Base-by-base conservation (phyloP, 2,113 vertebrate genomes). In the Hypomesus transpacificus region DNA sequence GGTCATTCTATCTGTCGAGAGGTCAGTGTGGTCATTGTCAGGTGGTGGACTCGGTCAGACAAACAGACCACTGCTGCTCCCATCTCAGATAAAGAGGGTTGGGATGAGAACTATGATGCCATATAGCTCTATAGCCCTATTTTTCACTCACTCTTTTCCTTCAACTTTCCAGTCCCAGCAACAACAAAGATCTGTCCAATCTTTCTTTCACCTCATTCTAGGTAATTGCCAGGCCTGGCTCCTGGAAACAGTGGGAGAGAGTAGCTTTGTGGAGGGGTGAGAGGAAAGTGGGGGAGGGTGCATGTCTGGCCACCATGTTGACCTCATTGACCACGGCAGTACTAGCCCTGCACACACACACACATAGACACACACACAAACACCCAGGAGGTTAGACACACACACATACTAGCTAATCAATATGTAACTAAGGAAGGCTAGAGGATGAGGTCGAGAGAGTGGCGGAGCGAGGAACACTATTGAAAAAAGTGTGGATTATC, bases 241-340 rank as follows among this genome's bases (percentile, higher is more conserved):
- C 57, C 56, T 13, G 62, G 57, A 50, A 39, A 60, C 24, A 52
- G 26, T n/a, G n/a, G 54, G 66, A 67, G 64, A 62, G 73, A 22
- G 50, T 67, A 53, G 75, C 65, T 66, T 60, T 66, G 71, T 75
- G 71, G 73, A 69, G 67, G 21, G 52, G 24, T 22, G 16, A 63
- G 75, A 62, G 0, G n/a, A 14, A 66, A 53, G 64, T 76, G 75
- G 84, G 74, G 64, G 63, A 74, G 73, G 73, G 66, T 31, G 78
- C 77, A 68, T 84, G 86, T 89, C 86, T 91, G 86, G 84, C 84
- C 84, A 78, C 75, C 72, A 75, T 67, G 72, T 83, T 91, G 86
- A 90, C 88, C 89, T 85, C 77, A 73, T 77, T 83, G 85, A 88
- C 81, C 87, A 88, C 67, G 80, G 74, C 78, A 34, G 60, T 26